Base-by-base conservation (phyloP, 1,140 invertebrate genomes). In the Trypoxylus dichotomus region DNA sequence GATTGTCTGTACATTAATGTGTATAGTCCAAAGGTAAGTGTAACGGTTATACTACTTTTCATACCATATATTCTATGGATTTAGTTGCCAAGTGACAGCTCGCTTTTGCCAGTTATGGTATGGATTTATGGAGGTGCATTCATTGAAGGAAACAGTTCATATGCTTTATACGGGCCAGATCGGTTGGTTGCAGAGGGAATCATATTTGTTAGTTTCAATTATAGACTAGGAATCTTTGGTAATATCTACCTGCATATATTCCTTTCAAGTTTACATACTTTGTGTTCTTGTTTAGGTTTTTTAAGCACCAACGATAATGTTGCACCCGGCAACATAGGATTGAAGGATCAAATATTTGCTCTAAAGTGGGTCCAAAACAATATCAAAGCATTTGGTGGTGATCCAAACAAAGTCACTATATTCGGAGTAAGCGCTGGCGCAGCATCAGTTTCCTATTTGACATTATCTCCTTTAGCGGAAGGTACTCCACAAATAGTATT, bases 41-140 rank as follows among this genome's bases (percentile, higher is more conserved):
- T 8, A 3, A 25, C 6, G 7, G 5, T 68, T 27, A 1, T 21
- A 1, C 24, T 15, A 27, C 10, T 25, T 21, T 15, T 27, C 21
- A 13, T 21, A 10, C 24, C 7, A 68, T 29, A 68, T 25, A 21
- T 13, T 5, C 3, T 1, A n/a, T 54, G 15, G 37, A 11, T 10
- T 1, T n/a, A 74, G 72, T 7, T 42, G 15, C 72, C 29, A 27
- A 74, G 6, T 10, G 10, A 10, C n/a, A 10, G n/a, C n/a, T 7
- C 11, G 3, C 32, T 71, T 11, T 82, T 86, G 77, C 90, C 93
- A 0, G 93, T 95, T 0, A 92, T 95, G 90, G 89, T 94, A 1
- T 96, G 91, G 90, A 90, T 95, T 25, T 92, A 95, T 83, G 94
- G 94, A 0, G 94, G 94, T 1, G 90, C 89, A 2, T 94, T 94